These are phyloP conservation scores for Drosophila nasuta DNA, from an alignment of 1,140 invertebrate genomes.

Conservation along the genomic window DNA sequence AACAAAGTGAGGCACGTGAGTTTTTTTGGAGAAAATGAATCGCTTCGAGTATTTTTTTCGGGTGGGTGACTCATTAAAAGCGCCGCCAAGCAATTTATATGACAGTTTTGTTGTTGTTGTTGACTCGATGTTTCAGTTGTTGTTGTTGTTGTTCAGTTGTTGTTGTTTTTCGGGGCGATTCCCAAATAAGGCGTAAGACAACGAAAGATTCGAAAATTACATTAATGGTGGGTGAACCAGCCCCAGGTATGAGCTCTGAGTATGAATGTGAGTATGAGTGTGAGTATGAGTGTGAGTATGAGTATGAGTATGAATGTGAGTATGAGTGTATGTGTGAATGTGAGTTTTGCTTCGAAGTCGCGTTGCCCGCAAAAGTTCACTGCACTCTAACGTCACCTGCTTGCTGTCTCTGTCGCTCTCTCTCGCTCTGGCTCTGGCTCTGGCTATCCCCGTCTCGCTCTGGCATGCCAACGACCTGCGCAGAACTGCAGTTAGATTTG, in stretches of 20 bases:
- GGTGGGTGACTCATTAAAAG: conserved; percentile 75
- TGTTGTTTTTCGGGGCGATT: conserved; percentile 32
- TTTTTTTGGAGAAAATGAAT: conserved; percentile 25
- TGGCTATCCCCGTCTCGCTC: conserved; percentile 4
- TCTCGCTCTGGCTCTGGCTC: background rate
- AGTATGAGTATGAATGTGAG: background rate
- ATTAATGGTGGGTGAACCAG: conserved; percentile 60
- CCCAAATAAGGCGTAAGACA: conserved; percentile 59
- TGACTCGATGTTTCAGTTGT: too few relatives aligned
- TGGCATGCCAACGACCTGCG: conserved; percentile 75
- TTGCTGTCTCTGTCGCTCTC: conserved; percentile 12
- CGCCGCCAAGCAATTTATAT: conserved; percentile 69
- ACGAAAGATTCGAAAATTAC: conserved; percentile 70
- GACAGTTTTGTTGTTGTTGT: conserved; percentile 52
- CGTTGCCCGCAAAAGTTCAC: conserved; percentile 64
- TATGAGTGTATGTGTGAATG: conserved; percentile 9
- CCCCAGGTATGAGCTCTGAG: background rate
- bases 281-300: conserved; percentile 1
- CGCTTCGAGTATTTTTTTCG: background rate
- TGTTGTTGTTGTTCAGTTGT: conserved; percentile 13
- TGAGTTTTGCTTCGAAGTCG: background rate
- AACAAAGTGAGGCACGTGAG: conserved; percentile 47
- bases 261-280: background rate
- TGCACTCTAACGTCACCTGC: conserved; percentile 71
- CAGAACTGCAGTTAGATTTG: conserved; percentile 80